A percentile compares a stretch with the other conserved stretches of the same genome.
These are phyloP conservation scores for Hiodon alosoides DNA, from an alignment of 2,113 vertebrate species.

Conservation along the genomic window DNA sequence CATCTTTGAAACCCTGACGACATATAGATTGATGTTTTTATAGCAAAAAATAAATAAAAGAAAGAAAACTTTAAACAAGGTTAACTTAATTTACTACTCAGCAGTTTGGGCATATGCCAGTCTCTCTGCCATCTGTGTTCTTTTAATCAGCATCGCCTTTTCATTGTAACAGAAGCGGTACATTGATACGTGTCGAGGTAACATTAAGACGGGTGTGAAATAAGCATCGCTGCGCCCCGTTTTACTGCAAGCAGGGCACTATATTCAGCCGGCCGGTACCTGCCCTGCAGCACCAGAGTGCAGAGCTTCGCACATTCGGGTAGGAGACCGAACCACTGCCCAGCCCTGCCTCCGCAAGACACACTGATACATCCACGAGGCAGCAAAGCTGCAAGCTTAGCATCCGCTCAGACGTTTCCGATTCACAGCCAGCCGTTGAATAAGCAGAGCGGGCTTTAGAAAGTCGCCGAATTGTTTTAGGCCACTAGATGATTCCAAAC, in stretches of 20 bases:
- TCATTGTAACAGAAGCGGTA: too few species aligned
- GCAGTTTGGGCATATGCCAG: too few species aligned
- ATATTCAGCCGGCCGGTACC: background rate
- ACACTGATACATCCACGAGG: slow-evolving; percentile 13
- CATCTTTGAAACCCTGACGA: slow-evolving; percentile 13
- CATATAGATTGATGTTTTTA: background rate
- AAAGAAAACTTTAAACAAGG: background rate
- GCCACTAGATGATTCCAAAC: slow-evolving; percentile 21
- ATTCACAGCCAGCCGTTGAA: background rate
- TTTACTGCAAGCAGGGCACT: background rate
- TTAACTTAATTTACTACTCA: too few species aligned
- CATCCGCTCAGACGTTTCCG: background rate
- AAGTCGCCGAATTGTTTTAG: slow-evolving; percentile 16
- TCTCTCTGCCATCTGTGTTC: too few species aligned
- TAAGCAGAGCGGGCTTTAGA: slow-evolving; percentile 1
- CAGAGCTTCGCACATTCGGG: background rate
- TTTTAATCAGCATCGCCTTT: too few species aligned
- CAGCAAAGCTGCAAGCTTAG: slow-evolving; percentile 20
- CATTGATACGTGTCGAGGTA: too few species aligned
- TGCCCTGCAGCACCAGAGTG: background rate
- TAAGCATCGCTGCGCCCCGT: background rate
- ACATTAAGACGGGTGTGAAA: too few species aligned
- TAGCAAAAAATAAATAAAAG: background rate
- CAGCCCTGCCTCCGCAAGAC: slow-evolving; percentile 7
- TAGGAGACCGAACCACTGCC: slow-evolving; percentile 2